These are phyloP conservation scores for Dolichallabes microphthalmus DNA, from an alignment of 2,113 vertebrate species.

Conservation along the genomic window DNA sequence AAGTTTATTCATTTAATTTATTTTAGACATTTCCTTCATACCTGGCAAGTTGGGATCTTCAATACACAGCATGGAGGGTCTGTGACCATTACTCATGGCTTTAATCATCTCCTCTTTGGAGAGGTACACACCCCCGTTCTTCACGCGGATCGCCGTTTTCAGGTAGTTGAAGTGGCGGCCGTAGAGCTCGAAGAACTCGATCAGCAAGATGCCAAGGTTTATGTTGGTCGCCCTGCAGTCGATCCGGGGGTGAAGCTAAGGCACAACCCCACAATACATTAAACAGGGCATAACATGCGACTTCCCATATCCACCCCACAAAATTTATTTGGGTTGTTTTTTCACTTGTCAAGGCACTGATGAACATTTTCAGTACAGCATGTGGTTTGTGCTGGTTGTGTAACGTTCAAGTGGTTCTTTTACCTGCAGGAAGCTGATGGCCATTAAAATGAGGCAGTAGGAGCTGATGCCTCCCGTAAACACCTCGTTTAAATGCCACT, in stretches of 20 bases:
- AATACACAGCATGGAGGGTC: conserved; percentile 94
- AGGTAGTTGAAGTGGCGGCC: conserved; percentile 97
- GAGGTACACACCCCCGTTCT: conserved; percentile 91
- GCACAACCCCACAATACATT: not conserved
- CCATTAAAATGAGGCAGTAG: conserved; percentile 81
- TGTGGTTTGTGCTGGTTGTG: not conserved
- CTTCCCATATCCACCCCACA: too few species aligned
- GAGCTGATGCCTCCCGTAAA: conserved; percentile 81
- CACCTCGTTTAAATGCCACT: conserved; percentile 79
- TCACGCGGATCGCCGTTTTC: conserved; percentile 96
- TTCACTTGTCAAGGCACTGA: not conserved
- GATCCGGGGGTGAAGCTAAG: conserved; percentile 90
- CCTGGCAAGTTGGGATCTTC: conserved; percentile 94
- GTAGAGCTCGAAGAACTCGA: conserved; percentile 98
- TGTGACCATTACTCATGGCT: conserved; percentile 87
- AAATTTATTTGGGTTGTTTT: not conserved
- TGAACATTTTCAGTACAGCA: not conserved
- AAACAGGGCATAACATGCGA: not conserved
- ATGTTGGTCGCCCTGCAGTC: conserved; percentile 86
- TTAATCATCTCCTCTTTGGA: conserved; percentile 97
- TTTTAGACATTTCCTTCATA: conserved; percentile 46
- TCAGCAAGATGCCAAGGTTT: conserved; percentile 94
- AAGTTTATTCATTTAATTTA: too few species aligned
- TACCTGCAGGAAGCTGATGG: conserved; percentile 82
- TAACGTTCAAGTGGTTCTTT: not conserved